These are phyloP conservation scores for Hartigia nigra DNA, from an alignment of 2,888 invertebrate species.

Conservation along the genomic window DNA sequence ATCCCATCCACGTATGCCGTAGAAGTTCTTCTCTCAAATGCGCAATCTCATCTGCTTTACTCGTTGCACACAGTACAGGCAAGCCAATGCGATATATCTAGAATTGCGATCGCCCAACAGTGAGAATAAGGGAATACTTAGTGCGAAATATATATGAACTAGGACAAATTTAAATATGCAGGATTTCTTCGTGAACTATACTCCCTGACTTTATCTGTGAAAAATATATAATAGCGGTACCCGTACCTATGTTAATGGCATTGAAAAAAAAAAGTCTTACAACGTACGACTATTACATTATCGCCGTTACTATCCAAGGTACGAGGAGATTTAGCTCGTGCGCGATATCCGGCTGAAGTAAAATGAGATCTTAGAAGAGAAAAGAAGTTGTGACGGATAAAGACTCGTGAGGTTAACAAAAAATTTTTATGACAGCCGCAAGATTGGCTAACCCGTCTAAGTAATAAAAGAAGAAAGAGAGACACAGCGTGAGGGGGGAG, in stretches of 20 bases:
- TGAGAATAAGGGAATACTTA: neutral
- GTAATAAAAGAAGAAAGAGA: no score
- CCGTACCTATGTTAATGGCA: neutral
- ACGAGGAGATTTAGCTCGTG: neutral
- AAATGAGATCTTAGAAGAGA: neutral
- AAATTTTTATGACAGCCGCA: no score
- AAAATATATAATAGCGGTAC: neutral
- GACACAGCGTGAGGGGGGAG: no score
- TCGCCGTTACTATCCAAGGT: neutral
- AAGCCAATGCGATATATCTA: neutral
- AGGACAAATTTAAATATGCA: neutral
- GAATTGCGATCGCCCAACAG: neutral
- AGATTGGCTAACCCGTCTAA: no score
- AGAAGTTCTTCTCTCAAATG: neutral
- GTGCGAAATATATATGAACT: neutral
- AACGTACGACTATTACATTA: neutral
- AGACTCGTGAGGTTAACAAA: no score
- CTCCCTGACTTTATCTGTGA: neutral
- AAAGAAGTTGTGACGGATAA: no score
- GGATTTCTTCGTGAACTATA: neutral
- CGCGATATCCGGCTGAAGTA: neutral
- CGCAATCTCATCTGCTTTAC: neutral
- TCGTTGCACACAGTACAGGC: neutral
- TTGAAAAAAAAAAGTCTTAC: neutral
- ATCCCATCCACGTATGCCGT: neutral